Percentiles rank a stretch among this genome's conserved stretches.
Evolutionary conservation across 2,113 vertebrate species (phyloP).

Genomic region (Oophaga pumilio): DNA sequence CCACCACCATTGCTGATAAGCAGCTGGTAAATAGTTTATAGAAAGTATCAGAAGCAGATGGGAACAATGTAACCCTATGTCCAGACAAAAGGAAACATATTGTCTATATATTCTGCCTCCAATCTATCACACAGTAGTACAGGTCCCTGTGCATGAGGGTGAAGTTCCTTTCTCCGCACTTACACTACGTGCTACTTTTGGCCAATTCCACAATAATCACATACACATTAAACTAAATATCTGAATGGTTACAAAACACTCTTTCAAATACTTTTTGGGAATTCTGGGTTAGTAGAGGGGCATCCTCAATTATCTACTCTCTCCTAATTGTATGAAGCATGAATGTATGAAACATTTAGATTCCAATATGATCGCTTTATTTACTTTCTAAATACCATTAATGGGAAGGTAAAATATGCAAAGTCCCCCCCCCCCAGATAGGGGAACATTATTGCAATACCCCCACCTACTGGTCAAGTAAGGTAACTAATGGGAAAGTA

Average conservation of each 20-base stretch:
- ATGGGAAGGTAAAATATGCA: background rate
- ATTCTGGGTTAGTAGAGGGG: background rate
- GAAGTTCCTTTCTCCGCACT: background rate
- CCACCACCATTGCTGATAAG: background rate
- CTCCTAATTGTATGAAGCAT: too few species aligned
- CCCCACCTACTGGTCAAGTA: slow-evolving; percentile 17
- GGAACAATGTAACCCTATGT: too few species aligned
- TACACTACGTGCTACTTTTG: background rate
- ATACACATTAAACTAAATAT: too few species aligned
- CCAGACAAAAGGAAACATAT: too few species aligned
- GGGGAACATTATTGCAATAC: background rate
- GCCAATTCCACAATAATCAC: too few species aligned
- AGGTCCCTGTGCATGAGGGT: background rate
- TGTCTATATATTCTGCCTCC: too few species aligned
- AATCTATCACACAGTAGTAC: background rate
- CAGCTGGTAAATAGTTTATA: too few species aligned
- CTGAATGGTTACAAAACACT: too few species aligned
- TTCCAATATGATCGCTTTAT: too few species aligned
- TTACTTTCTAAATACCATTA: background rate
- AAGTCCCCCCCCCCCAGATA: background rate
- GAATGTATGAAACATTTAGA: too few species aligned
- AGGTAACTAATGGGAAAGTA: background rate
- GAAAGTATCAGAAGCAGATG: too few species aligned
- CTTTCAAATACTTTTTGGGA: background rate
- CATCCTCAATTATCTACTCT: too few species aligned